Conservation (phyloP, 2,797 vertebrate genomes). For the Premnoplex brunnescens region DNA sequence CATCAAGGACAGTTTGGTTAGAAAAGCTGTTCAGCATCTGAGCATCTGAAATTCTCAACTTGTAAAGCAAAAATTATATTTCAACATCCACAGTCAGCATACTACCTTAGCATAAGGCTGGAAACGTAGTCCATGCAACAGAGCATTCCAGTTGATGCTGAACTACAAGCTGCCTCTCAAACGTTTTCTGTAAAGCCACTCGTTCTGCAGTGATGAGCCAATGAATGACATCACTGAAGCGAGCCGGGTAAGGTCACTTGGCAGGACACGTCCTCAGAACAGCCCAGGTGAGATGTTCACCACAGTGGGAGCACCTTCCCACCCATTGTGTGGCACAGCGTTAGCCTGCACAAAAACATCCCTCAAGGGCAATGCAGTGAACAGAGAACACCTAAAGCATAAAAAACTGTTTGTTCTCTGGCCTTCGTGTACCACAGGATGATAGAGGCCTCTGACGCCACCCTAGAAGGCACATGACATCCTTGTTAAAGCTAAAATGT, state of each 20-base stretch:
- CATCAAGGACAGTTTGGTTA: background rate
- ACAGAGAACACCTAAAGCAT: background rate
- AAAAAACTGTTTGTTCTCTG: background rate
- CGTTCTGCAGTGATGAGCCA: background rate
- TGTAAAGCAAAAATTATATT: background rate
- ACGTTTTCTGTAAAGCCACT: background rate
- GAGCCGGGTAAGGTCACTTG: rapidly evolving
- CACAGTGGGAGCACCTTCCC: background rate
- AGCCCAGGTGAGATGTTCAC: background rate
- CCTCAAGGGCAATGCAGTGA: background rate
- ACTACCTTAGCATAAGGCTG: rapidly evolving
- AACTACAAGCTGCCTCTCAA: background rate
- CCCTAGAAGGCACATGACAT: background rate
- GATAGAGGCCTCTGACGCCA: background rate
- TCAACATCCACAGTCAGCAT: background rate
- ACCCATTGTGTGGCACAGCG: background rate
- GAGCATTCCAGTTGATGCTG: background rate
- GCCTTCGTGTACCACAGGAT: background rate
- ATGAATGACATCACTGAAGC: background rate
- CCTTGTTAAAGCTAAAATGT: background rate
- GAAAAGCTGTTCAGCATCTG: background rate
- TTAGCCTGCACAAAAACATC: background rate
- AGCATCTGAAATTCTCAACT: background rate
- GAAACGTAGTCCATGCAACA: background rate
- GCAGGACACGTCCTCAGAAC: background rate